These are phyloP conservation scores for Enteromius viviparus DNA, from an alignment of 2,797 vertebrate species.

Conservation along the genomic window DNA sequence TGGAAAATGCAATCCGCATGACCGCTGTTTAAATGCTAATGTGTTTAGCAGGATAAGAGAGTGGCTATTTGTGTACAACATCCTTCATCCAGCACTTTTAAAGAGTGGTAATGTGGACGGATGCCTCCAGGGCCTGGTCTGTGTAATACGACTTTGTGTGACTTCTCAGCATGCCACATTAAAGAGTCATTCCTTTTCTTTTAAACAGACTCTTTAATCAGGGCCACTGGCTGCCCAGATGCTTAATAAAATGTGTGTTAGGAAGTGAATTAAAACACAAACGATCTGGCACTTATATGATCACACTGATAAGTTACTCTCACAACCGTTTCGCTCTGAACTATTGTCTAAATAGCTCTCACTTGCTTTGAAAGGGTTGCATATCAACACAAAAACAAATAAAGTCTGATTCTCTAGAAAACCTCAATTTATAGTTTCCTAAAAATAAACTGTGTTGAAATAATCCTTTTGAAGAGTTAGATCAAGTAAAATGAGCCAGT, in stretches of 20 bases:
- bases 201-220: constrained; percentile 37
- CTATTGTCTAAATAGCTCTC: neutral
- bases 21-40: constrained; percentile 31
- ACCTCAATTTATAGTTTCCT: neutral
- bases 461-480: neutral
- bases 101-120: neutral
- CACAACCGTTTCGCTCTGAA: neutral
- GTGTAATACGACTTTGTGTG: neutral
- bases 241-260: constrained; percentile 51
- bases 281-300: constrained; percentile 56
- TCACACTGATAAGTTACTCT: constrained; percentile 64
- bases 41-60: constrained; percentile 22
- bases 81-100: constrained; percentile 12
- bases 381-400: neutral
- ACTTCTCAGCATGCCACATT: constrained; percentile 33
- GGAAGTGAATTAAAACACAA: constrained; percentile 44
- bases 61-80: constrained; percentile 30
- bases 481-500: neutral
- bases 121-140: constrained; percentile 24
- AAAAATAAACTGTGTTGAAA: neutral
- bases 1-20: constrained; percentile 32
- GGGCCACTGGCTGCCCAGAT: constrained; percentile 55
- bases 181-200: constrained; percentile 19
- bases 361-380: neutral
- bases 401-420: neutral